A percentile compares a stretch with the other conserved stretches of the same genome.
Conservation (phyloP, 2,888 invertebrate species). For the Polymixis flavicincta region DNA sequence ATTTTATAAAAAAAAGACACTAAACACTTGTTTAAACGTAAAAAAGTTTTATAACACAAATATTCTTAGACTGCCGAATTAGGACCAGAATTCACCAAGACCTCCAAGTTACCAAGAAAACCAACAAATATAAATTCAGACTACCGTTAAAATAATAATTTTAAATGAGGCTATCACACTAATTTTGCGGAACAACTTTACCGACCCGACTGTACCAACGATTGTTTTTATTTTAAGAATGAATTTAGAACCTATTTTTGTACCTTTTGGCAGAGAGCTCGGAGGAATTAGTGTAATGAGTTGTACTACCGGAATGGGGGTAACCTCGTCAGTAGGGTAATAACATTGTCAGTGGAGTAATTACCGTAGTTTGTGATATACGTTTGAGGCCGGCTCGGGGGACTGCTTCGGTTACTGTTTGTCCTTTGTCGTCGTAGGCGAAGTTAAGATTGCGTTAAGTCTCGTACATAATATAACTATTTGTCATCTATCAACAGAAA, state of each 20-base stretch:
- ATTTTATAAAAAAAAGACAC: neutral
- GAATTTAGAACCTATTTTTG: constrained; percentile 45
- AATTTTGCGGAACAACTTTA: constrained; percentile 36
- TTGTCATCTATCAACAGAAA: neutral
- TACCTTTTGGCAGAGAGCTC: constrained; percentile 33
- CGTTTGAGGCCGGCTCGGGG: constrained; percentile 26
- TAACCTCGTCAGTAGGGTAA: constrained; percentile 11
- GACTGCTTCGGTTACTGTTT: constrained; percentile 17
- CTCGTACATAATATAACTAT: neutral
- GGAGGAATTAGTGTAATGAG: constrained; percentile 37
- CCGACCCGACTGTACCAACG: constrained; percentile 14
- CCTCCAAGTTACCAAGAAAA: constrained; percentile 4
- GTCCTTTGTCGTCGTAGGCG: constrained; percentile 15
- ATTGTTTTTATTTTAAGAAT: constrained; percentile 46
- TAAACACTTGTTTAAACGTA: neutral
- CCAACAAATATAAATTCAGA: constrained; percentile 22
- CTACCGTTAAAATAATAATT: constrained; percentile 32
- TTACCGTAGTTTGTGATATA: constrained; percentile 41
- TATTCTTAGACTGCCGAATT: neutral
- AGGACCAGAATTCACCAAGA: neutral
- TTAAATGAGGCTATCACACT: constrained; percentile 28
- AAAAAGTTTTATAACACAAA: neutral
- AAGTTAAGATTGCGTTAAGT: constrained; percentile 16
- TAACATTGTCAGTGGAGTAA: constrained; percentile 37
- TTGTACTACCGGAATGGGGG: constrained; percentile 18